Conservation (phyloP, 1,140 invertebrate species). For the Zaprionus davidi region DNA sequence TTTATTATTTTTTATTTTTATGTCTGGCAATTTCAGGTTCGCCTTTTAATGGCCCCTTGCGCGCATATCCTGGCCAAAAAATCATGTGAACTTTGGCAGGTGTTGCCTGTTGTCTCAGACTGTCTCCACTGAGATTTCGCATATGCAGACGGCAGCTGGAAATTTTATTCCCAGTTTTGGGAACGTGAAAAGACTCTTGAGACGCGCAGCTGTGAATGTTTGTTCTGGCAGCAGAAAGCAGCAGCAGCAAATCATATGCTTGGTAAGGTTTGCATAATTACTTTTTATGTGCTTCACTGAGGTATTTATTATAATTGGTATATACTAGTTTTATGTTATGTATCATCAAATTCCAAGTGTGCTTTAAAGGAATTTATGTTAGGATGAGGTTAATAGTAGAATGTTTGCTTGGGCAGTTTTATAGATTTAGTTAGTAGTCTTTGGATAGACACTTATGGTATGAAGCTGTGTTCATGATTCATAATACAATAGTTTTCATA, state of each 20-base stretch:
- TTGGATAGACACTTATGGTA: too few species aligned
- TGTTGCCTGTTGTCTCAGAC: conserved; percentile 31
- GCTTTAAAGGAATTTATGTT: background rate
- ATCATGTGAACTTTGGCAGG: conserved; percentile 59
- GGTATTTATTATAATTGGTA: background rate
- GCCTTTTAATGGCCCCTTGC: conserved; percentile 53
- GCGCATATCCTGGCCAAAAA: conserved; percentile 39
- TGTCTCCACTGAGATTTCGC: conserved; percentile 24
- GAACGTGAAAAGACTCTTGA: background rate
- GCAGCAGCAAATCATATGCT: background rate
- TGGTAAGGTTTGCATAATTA: conserved; percentile 1
- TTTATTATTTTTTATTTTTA: conserved; percentile 37
- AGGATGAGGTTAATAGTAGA: too few species aligned
- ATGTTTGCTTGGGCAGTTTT: too few species aligned
- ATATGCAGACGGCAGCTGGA: conserved; percentile 17
- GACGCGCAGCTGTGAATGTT: background rate
- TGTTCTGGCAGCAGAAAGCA: background rate
- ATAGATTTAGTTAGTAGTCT: too few species aligned
- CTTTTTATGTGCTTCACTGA: background rate
- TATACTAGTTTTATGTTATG: background rate
- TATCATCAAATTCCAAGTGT: background rate
- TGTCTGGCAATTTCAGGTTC: conserved; percentile 61
- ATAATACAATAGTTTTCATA: too few species aligned
- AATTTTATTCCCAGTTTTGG: background rate
- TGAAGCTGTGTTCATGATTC: too few species aligned